A percentile compares a stretch with the other conserved stretches of the same genome.
phyloP scores from a whole-genome alignment of 2,888 invertebrate genomes.

The Ceriagrion tenellum region DNA sequence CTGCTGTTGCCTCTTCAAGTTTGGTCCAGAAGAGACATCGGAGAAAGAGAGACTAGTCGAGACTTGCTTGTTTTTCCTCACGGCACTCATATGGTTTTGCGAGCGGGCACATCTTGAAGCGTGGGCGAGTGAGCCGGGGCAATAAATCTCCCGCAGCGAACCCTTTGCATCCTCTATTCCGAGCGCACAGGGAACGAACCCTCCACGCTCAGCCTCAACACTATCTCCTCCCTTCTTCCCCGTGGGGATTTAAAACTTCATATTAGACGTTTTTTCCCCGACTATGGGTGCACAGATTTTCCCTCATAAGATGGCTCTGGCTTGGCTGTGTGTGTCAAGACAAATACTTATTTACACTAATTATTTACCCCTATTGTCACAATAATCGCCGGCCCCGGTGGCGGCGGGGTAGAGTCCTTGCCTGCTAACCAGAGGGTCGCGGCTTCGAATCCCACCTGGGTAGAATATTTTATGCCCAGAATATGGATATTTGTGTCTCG shows the following conservation, averaged over 20 bases:
- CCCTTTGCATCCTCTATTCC: neutral
- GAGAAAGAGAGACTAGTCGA: neutral
- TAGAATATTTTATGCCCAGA: no score
- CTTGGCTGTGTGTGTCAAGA: no score
- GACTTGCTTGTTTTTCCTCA: neutral
- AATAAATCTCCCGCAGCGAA: neutral
- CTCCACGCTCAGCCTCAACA: neutral
- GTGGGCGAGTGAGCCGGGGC: neutral
- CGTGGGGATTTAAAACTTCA: neutral
- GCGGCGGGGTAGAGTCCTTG: no score
- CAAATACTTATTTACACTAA: no score
- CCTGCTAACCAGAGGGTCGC: no score
- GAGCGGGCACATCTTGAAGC: neutral
- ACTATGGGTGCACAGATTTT: neutral
- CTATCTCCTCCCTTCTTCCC: neutral
- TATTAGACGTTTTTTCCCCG: neutral
- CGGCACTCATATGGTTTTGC: neutral
- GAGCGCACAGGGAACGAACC: neutral
- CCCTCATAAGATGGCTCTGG: neutral
- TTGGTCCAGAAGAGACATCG: neutral
- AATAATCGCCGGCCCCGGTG: no score
- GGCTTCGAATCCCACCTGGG: no score
- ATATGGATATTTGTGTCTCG: no score
- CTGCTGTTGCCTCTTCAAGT: no score
- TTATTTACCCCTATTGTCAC: no score